phyloP scores from a whole-genome alignment of 2,888 invertebrate species.

The Caenorhabditis uteleia region DNA sequence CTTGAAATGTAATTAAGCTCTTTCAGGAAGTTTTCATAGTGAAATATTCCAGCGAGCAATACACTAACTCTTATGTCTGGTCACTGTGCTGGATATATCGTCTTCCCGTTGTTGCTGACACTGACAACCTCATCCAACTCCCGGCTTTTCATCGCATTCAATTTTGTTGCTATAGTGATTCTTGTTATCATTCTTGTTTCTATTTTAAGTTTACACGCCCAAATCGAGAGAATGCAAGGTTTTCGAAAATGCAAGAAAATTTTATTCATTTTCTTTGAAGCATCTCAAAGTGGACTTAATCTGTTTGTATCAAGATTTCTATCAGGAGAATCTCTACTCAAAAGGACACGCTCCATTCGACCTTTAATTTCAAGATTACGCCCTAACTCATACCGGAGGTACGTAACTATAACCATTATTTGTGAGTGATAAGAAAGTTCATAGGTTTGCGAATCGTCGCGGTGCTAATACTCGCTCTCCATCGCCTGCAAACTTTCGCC shows the following conservation, averaged over 20 bases:
- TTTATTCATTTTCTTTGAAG: too few species aligned
- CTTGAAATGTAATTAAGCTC: slow-evolving; percentile 26
- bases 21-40: background rate
- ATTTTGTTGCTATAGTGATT: slow-evolving; percentile 53
- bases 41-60: slow-evolving; percentile 24
- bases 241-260: too few species aligned
- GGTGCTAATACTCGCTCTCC: slow-evolving; percentile 23
- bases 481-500: slow-evolving; percentile 15
- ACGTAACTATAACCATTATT: background rate
- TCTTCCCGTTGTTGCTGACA: slow-evolving; percentile 53
- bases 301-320: slow-evolving; percentile 50
- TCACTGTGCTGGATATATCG: slow-evolving; percentile 47
- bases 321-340: slow-evolving; percentile 45
- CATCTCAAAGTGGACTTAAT: slow-evolving; percentile 44
- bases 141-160: slow-evolving; percentile 54
- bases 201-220: slow-evolving; percentile 57
- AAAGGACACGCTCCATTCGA: slow-evolving; percentile 48
- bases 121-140: slow-evolving; percentile 36
- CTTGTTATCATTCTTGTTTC: slow-evolving; percentile 56
- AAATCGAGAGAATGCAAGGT: slow-evolving; percentile 53
- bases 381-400: slow-evolving; percentile 42
- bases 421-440: background rate
- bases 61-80: slow-evolving; percentile 43
- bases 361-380: slow-evolving; percentile 50
- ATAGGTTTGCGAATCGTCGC: slow-evolving; percentile 39